A percentile compares a stretch with the other conserved stretches of the same genome.
phyloP scores from a whole-genome alignment of 2,888 invertebrate species.

The Trichopoda pennipes region DNA sequence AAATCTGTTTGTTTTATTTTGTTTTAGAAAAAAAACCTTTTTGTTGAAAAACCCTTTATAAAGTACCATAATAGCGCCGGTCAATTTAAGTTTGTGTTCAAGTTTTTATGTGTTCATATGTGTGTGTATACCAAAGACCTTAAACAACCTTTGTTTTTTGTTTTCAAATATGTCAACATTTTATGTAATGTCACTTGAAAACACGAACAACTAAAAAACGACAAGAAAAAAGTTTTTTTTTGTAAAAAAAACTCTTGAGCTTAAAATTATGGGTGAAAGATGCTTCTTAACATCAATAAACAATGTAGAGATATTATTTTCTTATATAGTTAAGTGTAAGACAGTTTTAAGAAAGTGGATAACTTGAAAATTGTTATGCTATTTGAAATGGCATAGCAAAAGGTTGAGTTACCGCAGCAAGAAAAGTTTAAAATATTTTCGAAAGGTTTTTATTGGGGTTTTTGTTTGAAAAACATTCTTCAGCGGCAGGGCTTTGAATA shows the following conservation, averaged over 20 bases:
- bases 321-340: neutral
- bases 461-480: too few relatives aligned
- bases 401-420: too few relatives aligned
- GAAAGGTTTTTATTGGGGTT: too few relatives aligned
- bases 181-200: constrained; percentile 28
- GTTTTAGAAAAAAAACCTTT: too few relatives aligned
- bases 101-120: neutral
- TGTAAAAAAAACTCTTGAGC: constrained; percentile 15
- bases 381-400: too few relatives aligned
- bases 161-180: constrained; percentile 45
- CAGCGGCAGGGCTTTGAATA: too few relatives aligned
- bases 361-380: too few relatives aligned
- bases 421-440: too few relatives aligned
- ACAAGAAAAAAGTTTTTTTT: too few relatives aligned
- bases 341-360: neutral
- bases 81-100: constrained; percentile 27
- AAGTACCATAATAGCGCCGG: neutral
- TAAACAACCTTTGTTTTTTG: constrained; percentile 25
- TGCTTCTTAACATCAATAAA: constrained; percentile 2
- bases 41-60: constrained; percentile 7
- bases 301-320: neutral
- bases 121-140: constrained; percentile 7
- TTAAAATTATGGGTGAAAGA: constrained; percentile 15
- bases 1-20: too few relatives aligned
- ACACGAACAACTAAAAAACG: constrained; percentile 9